Conservation (phyloP, 2,113 vertebrate genomes). For the Saccopteryx leptura region DNA sequence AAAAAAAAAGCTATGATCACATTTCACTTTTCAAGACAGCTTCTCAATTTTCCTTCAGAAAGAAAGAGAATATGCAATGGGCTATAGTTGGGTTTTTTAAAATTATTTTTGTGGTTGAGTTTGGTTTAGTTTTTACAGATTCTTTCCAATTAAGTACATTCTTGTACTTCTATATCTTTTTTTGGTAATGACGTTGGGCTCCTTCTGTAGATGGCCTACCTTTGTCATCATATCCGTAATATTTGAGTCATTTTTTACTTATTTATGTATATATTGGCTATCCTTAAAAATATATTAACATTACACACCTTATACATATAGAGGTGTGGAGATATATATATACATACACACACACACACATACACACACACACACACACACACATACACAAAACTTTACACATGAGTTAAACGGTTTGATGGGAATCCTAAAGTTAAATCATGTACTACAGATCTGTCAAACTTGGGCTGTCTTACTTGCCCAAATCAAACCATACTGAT, state of each 20-base stretch:
- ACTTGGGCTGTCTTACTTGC: not conserved
- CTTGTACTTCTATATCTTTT: not conserved
- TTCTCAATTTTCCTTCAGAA: not conserved
- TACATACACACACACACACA: too few species aligned
- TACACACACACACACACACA: too few species aligned
- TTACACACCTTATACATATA: not conserved
- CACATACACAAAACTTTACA: not conserved
- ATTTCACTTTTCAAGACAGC: constrained; percentile 24
- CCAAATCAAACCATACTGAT: not conserved
- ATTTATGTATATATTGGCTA: not conserved
- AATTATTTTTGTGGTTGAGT: not conserved
- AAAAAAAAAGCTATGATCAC: not conserved
- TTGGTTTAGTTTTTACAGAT: not conserved
- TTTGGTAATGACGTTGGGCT: not conserved
- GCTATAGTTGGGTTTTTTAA: not conserved
- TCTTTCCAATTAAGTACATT: not conserved
- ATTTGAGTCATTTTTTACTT: not conserved
- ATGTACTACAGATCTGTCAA: not conserved
- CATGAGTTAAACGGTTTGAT: not conserved
- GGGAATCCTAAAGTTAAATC: not conserved
- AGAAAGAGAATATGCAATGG: not conserved
- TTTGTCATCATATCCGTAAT: not conserved
- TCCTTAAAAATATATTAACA: not conserved
- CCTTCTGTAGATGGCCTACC: not conserved
- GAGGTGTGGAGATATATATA: too few species aligned